Evolutionary conservation across 2,797 vertebrate genomes (phyloP).

Genomic region (Uromys caudimaculatus): DNA sequence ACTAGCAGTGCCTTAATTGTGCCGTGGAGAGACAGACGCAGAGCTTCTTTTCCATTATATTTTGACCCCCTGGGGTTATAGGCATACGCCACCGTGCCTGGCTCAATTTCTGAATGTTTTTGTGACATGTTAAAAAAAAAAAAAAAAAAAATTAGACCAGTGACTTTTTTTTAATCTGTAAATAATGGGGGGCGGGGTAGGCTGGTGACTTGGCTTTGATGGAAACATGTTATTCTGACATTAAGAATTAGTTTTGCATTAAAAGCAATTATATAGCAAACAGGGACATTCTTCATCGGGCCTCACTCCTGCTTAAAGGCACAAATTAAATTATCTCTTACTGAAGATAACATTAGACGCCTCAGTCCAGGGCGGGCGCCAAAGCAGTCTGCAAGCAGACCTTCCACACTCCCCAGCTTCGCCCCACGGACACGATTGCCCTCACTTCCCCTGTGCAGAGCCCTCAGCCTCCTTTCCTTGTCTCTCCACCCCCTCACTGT

Average conservation of each 20-base stretch:
- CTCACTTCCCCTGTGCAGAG: not conserved
- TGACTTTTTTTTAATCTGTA: not conserved
- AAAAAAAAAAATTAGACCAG: not conserved
- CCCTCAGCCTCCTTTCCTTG: not conserved
- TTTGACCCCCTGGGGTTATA: not conserved
- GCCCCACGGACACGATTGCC: not conserved
- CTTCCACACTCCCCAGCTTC: not conserved
- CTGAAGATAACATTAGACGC: not conserved
- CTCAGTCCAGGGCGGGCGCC: not conserved
- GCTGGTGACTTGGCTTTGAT: slow-evolving; percentile 12
- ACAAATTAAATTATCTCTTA: not conserved
- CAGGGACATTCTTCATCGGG: not conserved
- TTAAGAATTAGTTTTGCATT: slow-evolving; percentile 4
- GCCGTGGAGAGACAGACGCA: not conserved
- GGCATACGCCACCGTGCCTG: not conserved
- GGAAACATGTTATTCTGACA: not conserved
- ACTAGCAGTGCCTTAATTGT: slow-evolving; percentile 20
- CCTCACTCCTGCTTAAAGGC: not conserved
- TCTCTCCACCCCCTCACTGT: not conserved
- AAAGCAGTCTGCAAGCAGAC: not conserved
- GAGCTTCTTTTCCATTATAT: slow-evolving; percentile 32
- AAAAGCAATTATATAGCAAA: not conserved
- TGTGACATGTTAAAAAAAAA: slow-evolving; percentile 12
- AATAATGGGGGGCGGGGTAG: not conserved
- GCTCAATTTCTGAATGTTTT: slow-evolving; percentile 56